Base-by-base conservation (phyloP, 2,888 invertebrate genomes). In the Masnerella sp. region DNA sequence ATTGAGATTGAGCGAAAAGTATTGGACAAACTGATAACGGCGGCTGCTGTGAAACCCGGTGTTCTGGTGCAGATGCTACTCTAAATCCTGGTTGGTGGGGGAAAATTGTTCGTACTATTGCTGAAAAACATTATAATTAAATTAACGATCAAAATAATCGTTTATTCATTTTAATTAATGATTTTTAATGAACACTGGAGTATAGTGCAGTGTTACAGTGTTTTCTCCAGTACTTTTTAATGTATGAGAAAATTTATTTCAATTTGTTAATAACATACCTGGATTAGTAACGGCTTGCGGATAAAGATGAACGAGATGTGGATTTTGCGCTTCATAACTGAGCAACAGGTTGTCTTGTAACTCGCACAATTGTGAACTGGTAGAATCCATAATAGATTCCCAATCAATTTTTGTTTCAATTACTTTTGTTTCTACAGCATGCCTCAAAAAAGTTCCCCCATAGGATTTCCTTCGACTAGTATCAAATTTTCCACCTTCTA, bases 321-420 rank as follows among this genome's bases (percentile, higher is more conserved):
- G 92, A 80, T 90, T 89, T 80, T 91, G 91, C 2, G 93, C 92
- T 0, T 91, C 90, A 83, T 91, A 93, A 20, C 89, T 88, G 20
- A 92, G 82, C 52, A 93, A 86, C 47, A 93, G 79, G 71, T 90
- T 89, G 72, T 92, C 92, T 82, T 92, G 90, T 43, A 93, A 81
- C 40, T 90, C 89, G 15, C 90, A 89, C 51, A 92, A 81, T 22
- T 89, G 87, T 3, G 88, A 82, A 59, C 86, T 81, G 0, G 90
- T 88, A 42, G 90, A 88, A 70, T 91, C 90, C 84, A 90, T 90
- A n/a, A 91, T 89, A 81, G 89, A 87, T 72, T 91, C 91, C 91
- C 91, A 92, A 71, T 91, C 90, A 17, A 92, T 89, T 76, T 90
- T 89, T 7, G 89, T 87, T 61, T 86, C 84, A 0, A 79, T 83